Conservation (phyloP, 2,888 invertebrate species). For the Chrysolina oricalcia region DNA sequence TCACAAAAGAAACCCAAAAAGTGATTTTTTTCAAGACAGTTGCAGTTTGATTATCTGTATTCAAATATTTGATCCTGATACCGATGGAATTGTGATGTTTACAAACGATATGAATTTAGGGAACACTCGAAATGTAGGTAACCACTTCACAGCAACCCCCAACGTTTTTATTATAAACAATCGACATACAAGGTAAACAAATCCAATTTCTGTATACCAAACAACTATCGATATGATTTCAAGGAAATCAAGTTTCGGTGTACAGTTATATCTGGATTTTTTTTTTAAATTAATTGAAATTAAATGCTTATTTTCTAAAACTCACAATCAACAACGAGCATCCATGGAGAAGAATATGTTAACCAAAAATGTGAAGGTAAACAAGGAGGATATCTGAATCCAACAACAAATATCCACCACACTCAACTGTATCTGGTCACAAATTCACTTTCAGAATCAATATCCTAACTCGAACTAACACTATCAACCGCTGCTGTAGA, state of each 20-base stretch:
- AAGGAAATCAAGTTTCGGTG: not conserved
- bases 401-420: constrained; percentile 12
- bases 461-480: not conserved
- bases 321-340: not conserved
- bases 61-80: too few relatives aligned
- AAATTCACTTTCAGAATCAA: not conserved
- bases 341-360: not conserved
- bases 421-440: not conserved
- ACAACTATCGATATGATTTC: not conserved
- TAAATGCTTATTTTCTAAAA: not conserved
- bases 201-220: too few relatives aligned
- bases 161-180: too few relatives aligned
- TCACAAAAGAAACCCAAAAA: too few relatives aligned
- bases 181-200: too few relatives aligned
- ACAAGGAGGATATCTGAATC: constrained; percentile 3
- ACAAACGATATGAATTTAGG: too few relatives aligned
- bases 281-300: not conserved
- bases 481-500: not conserved
- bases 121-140: too few relatives aligned
- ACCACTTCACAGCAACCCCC: too few relatives aligned
- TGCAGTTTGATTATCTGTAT: too few relatives aligned
- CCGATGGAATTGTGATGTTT: too few relatives aligned
- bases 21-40: too few relatives aligned
- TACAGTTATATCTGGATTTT: not conserved
- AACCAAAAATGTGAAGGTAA: not conserved